Percentiles rank a stretch among this genome's conserved stretches.
These are phyloP conservation scores for Axea sp. DNA, from an alignment of 2,888 invertebrate species.

Conservation along the genomic window DNA sequence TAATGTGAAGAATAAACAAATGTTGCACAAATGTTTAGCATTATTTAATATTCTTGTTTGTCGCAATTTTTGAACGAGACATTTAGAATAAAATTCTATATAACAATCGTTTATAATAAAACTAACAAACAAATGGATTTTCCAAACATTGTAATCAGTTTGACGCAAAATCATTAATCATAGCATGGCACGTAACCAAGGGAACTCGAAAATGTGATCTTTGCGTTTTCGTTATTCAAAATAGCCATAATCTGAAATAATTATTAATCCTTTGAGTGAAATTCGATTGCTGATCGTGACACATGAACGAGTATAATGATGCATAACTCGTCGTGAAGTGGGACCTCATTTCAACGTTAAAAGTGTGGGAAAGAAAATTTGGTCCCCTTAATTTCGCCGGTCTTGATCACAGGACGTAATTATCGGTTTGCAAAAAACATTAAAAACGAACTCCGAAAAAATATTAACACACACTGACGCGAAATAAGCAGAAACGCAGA, in stretches of 20 bases:
- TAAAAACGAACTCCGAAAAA: slow-evolving; percentile 19
- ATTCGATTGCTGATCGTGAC: slow-evolving; percentile 26
- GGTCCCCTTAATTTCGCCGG: slow-evolving; percentile 45
- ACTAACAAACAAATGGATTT: too few species aligned
- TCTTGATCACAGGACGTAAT: slow-evolving; percentile 25
- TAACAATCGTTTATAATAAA: too few species aligned
- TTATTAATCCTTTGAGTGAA: slow-evolving; percentile 44
- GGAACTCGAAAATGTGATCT: too few species aligned
- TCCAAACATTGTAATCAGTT: too few species aligned
- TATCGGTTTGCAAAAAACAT: slow-evolving; percentile 8
- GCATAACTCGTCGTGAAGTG: slow-evolving; percentile 34
- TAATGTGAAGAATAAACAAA: too few species aligned
- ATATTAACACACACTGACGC: slow-evolving; percentile 14
- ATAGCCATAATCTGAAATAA: slow-evolving; percentile 31
- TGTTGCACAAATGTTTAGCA: too few species aligned
- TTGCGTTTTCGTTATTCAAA: too few species aligned
- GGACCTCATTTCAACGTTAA: slow-evolving; percentile 42
- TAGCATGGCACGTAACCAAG: too few species aligned
- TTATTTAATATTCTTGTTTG: too few species aligned
- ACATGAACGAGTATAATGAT: slow-evolving; percentile 44
- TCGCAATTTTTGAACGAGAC: too few species aligned
- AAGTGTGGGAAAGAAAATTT: slow-evolving; percentile 53
- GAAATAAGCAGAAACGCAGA: slow-evolving; percentile 16
- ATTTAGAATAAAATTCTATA: too few species aligned
- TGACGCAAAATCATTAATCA: too few species aligned